phyloP scores from a whole-genome alignment of 2,797 vertebrate species.

The Poecilia wingei region DNA sequence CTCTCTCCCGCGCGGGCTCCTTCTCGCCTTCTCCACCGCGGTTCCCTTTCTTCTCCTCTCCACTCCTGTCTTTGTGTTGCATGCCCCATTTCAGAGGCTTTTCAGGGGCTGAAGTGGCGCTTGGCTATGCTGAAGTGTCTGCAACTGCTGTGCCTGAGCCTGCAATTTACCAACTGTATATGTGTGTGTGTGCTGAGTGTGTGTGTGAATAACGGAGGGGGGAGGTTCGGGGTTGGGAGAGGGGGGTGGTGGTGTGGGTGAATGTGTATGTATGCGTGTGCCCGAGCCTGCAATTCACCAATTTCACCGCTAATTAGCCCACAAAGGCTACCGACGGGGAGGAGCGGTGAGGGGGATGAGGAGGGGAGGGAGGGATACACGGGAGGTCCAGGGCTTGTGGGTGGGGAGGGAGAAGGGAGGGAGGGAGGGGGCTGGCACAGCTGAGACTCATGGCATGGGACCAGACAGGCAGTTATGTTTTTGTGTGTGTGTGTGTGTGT shows the following conservation, averaged over 20 bases:
- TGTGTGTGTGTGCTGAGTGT: slow-evolving; percentile 27
- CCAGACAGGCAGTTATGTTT: slow-evolving; percentile 65
- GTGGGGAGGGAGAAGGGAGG: slow-evolving; percentile 19
- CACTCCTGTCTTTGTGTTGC: slow-evolving; percentile 70
- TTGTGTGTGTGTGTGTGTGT: background rate
- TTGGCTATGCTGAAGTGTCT: slow-evolving; percentile 84
- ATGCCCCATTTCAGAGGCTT: slow-evolving; percentile 77
- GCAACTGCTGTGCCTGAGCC: slow-evolving; percentile 80
- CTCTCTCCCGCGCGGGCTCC: slow-evolving; percentile 21
- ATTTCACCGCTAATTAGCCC: slow-evolving; percentile 87
- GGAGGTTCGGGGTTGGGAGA: slow-evolving; percentile 30
- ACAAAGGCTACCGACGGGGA: slow-evolving; percentile 82
- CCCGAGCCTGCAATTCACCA: slow-evolving; percentile 85
- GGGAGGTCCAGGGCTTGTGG: slow-evolving; percentile 72
- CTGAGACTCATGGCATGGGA: slow-evolving; percentile 80
- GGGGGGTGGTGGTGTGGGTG: slow-evolving; percentile 31
- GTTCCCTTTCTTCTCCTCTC: slow-evolving; percentile 63
- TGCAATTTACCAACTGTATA: slow-evolving; percentile 77
- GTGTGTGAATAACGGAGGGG: slow-evolving; percentile 21
- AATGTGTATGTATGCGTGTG: slow-evolving; percentile 67
- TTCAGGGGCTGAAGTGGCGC: slow-evolving; percentile 84
- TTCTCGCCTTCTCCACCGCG: slow-evolving; percentile 40
- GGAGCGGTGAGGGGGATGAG: slow-evolving; percentile 65
- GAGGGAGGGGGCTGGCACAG: slow-evolving; percentile 74
- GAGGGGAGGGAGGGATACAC: slow-evolving; percentile 58